Evolutionary conservation across 2,797 vertebrate species (phyloP).

Genomic region (Carapus acus): DNA sequence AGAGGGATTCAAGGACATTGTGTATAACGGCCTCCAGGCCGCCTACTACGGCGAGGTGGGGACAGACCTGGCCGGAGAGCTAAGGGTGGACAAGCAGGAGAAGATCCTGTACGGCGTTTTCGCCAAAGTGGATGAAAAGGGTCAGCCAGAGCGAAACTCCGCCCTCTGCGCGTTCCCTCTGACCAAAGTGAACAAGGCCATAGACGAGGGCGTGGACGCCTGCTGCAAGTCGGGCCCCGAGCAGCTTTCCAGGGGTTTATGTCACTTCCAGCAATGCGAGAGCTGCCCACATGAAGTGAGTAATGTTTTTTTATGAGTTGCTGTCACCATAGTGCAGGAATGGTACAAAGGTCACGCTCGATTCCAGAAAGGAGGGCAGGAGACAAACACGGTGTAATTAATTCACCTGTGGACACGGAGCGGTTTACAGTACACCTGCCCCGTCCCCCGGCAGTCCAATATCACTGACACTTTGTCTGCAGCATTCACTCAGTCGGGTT

Average conservation of each 20-base stretch:
- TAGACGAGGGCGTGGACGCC: conserved; percentile 73
- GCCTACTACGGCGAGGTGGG: conserved; percentile 76
- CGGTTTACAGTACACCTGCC: neutral
- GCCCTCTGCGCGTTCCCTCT: conserved; percentile 86
- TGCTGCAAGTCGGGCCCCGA: conserved; percentile 70
- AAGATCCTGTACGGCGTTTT: conserved; percentile 86
- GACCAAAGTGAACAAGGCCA: conserved; percentile 67
- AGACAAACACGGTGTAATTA: conserved; percentile 47
- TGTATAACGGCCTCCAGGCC: conserved; percentile 84
- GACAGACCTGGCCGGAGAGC: conserved; percentile 67
- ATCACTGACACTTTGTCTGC: too few species aligned
- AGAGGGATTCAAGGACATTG: conserved; percentile 41
- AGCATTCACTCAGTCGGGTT: too few species aligned
- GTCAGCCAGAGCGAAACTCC: conserved; percentile 58
- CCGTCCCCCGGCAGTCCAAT: too few species aligned
- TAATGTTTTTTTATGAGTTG: conserved; percentile 16
- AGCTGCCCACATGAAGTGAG: conserved; percentile 84
- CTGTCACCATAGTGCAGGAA: conserved; percentile 17
- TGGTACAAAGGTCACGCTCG: conserved; percentile 23
- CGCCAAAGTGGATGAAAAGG: conserved; percentile 57
- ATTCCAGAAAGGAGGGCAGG: conserved; percentile 40
- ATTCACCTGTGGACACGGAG: conserved; percentile 2
- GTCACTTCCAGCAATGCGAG: conserved; percentile 77
- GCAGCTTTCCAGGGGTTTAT: conserved; percentile 74
- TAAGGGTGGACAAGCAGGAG: conserved; percentile 63